A percentile compares a stretch with the other conserved stretches of the same genome.
Evolutionary conservation across 2,888 invertebrate species (phyloP).

Genomic region (Andrena haemorrhoa): DNA sequence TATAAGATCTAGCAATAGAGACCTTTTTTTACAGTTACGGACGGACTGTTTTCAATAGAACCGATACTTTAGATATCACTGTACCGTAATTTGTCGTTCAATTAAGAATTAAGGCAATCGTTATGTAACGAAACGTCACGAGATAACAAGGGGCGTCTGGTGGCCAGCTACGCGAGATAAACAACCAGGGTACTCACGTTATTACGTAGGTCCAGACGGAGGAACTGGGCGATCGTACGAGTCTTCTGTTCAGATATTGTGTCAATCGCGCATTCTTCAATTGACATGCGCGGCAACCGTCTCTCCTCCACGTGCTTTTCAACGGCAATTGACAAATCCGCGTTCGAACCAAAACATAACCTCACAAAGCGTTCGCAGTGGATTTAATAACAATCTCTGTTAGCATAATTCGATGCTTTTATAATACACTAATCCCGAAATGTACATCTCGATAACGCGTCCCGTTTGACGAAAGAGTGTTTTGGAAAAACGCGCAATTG

Average conservation of each 20-base stretch:
- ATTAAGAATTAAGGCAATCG: not conserved
- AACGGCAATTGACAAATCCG: constrained; percentile 9
- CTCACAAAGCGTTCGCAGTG: constrained; percentile 33
- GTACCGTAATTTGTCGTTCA: not conserved
- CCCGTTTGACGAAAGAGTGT: no score
- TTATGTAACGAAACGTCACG: constrained; percentile 32
- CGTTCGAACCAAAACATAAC: constrained; percentile 53
- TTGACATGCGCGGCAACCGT: constrained; percentile 31
- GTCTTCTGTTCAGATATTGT: not conserved
- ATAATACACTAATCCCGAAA: not conserved
- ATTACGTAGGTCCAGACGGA: not conserved
- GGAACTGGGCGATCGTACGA: not conserved
- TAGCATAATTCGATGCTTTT: not conserved
- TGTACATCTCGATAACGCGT: not conserved
- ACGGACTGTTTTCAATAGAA: not conserved
- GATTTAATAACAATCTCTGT: not conserved
- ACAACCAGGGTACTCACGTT: constrained; percentile 35
- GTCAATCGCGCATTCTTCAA: constrained; percentile 24
- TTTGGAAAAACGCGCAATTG: not conserved
- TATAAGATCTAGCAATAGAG: not conserved
- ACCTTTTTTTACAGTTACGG: not conserved
- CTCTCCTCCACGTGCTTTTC: constrained; percentile 40
- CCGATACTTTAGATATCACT: not conserved
- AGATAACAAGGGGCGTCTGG: constrained; percentile 5
- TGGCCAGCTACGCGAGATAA: not conserved